These are phyloP conservation scores for Hyperopisus bebe DNA, from an alignment of 2,113 vertebrate species.

Conservation along the genomic window DNA sequence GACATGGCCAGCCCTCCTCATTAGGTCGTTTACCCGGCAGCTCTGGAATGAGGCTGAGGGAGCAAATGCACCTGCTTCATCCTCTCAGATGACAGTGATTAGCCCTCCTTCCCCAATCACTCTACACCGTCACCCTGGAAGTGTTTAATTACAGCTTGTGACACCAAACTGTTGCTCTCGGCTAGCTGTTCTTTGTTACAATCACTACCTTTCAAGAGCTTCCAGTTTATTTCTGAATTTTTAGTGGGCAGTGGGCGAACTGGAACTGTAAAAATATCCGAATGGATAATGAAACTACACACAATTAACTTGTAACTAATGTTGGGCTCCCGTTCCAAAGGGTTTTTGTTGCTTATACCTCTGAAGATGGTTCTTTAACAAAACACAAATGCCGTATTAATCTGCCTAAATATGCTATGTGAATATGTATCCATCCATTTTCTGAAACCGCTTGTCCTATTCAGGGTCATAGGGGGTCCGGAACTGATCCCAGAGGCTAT, in stretches of 20 bases:
- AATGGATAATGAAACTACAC: not conserved
- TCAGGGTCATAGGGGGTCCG: too few relatives aligned
- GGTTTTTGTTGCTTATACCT: not conserved
- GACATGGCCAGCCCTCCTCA: constrained; percentile 35
- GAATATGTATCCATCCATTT: too few relatives aligned
- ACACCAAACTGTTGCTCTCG: not conserved
- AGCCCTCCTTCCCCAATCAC: not conserved
- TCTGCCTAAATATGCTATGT: not conserved
- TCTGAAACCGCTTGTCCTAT: too few relatives aligned
- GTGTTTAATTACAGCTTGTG: constrained; percentile 15
- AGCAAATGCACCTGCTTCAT: constrained; percentile 25
- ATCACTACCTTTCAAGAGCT: not conserved
- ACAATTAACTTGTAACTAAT: not conserved
- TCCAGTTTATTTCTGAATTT: constrained; percentile 1
- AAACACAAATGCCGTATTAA: not conserved
- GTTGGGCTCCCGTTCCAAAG: not conserved
- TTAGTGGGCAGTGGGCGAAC: not conserved
- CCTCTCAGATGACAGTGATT: constrained; percentile 23
- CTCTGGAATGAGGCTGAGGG: constrained; percentile 28
- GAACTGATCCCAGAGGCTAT: too few relatives aligned
- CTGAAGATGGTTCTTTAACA: not conserved
- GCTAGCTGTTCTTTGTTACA: not conserved
- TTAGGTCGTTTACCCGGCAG: constrained; percentile 49
- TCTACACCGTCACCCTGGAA: not conserved
- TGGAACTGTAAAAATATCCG: not conserved